phyloP scores from a whole-genome alignment of 2,888 invertebrate species.

The Idaea straminata region DNA sequence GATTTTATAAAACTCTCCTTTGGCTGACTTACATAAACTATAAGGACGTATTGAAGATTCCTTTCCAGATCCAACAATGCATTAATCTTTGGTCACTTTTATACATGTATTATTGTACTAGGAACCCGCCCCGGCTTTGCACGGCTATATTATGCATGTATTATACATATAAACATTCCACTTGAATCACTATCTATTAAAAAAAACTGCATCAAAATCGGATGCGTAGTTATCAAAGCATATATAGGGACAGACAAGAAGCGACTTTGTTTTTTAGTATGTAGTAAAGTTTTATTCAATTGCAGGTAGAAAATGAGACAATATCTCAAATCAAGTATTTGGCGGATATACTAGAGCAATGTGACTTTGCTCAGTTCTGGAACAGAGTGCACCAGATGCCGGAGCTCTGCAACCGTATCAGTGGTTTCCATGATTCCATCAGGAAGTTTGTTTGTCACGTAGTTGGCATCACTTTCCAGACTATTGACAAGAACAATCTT shows the following conservation, averaged over 20 bases:
- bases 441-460: slow-evolving; percentile 98
- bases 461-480: slow-evolving; percentile 97
- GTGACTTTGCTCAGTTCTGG: slow-evolving; percentile 96
- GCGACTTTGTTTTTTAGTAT: too few relatives aligned
- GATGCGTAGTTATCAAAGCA: too few relatives aligned
- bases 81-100: too few relatives aligned
- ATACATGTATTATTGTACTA: too few relatives aligned
- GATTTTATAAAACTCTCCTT: neutral
- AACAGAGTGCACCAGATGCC: slow-evolving; percentile 87
- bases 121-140: too few relatives aligned
- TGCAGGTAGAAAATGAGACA: slow-evolving; percentile 90
- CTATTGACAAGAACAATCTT: slow-evolving; percentile 90
- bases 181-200: too few relatives aligned
- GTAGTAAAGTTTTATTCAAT: slow-evolving; percentile 9
- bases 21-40: neutral
- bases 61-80: neutral
- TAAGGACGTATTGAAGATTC: neutral
- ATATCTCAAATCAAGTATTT: slow-evolving; percentile 93
- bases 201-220: too few relatives aligned
- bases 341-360: slow-evolving; percentile 94
- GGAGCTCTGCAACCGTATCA: slow-evolving; percentile 87
- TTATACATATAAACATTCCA: too few relatives aligned
- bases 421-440: slow-evolving; percentile 96
- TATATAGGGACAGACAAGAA: too few relatives aligned
- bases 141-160: too few relatives aligned